Conservation (phyloP, 2,113 vertebrate species). For the Eulemur rufifrons region DNA sequence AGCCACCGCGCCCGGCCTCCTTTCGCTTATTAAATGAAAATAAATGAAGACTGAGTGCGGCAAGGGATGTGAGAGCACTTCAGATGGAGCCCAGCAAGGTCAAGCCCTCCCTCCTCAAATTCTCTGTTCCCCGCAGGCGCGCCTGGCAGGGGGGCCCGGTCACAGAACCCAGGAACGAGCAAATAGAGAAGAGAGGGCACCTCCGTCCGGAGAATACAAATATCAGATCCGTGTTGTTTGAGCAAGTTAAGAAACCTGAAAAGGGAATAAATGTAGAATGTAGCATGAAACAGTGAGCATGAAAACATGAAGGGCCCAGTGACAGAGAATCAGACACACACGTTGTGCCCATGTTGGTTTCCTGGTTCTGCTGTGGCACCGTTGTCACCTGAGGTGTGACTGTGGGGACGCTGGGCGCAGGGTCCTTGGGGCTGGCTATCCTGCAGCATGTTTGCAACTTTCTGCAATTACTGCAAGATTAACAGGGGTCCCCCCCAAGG, state of each 20-base stretch:
- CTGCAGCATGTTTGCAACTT: background rate
- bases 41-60: background rate
- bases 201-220: background rate
- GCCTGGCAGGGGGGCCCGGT: background rate
- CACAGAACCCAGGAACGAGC: accelerated
- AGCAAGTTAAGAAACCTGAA: background rate
- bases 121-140: accelerated
- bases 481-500: background rate
- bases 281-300: background rate
- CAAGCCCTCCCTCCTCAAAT: background rate
- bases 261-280: background rate
- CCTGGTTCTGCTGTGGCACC: background rate
- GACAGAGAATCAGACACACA: background rate
- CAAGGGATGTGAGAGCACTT: background rate
- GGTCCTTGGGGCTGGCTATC: accelerated
- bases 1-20: no score
- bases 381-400: background rate
- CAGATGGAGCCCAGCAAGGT: background rate
- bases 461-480: background rate
- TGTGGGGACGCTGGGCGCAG: accelerated
- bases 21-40: background rate
- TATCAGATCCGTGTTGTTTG: accelerated
- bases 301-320: background rate
- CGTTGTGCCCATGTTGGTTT: accelerated
- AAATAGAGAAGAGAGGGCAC: background rate